Conservation (phyloP, 1,140 invertebrate species). For the Anoplolepis gracilipes region DNA sequence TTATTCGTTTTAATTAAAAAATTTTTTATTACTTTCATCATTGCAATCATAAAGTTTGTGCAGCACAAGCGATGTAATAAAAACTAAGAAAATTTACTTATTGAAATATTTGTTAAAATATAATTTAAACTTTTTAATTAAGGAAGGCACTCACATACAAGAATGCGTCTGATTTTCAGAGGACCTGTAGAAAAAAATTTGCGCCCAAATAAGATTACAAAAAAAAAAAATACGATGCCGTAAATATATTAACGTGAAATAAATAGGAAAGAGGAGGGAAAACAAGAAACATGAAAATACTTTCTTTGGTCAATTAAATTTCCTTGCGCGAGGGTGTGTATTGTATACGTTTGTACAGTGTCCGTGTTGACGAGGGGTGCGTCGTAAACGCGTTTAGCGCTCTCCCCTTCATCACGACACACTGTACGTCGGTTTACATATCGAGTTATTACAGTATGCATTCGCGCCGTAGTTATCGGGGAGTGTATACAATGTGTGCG, state of each 20-base stretch:
- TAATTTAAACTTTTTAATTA: not conserved
- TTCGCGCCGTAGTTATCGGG: slow-evolving; percentile 62
- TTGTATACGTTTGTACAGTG: not conserved
- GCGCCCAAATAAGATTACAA: not conserved
- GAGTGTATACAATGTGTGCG: slow-evolving; percentile 45
- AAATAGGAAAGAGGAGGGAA: not conserved
- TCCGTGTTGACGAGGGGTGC: slow-evolving; percentile 15
- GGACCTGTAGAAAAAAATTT: not conserved
- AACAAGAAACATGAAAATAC: no score
- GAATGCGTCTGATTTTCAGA: not conserved
- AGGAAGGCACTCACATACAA: not conserved
- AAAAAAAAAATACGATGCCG: no score
- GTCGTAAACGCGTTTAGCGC: slow-evolving; percentile 41
- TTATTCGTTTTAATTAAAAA: slow-evolving; percentile 2
- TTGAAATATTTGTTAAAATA: not conserved
- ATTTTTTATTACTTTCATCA: not conserved
- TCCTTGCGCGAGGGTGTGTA: no score
- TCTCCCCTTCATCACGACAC: not conserved
- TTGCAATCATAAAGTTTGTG: not conserved
- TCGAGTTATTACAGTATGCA: slow-evolving; percentile 66
- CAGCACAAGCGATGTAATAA: not conserved
- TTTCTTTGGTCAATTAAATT: slow-evolving; percentile 5
- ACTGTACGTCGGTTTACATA: slow-evolving; percentile 57
- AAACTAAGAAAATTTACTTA: not conserved
- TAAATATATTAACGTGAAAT: no score